Evolutionary conservation across 2,888 invertebrate species (phyloP).

Genomic region (Tinea trinotella): DNA sequence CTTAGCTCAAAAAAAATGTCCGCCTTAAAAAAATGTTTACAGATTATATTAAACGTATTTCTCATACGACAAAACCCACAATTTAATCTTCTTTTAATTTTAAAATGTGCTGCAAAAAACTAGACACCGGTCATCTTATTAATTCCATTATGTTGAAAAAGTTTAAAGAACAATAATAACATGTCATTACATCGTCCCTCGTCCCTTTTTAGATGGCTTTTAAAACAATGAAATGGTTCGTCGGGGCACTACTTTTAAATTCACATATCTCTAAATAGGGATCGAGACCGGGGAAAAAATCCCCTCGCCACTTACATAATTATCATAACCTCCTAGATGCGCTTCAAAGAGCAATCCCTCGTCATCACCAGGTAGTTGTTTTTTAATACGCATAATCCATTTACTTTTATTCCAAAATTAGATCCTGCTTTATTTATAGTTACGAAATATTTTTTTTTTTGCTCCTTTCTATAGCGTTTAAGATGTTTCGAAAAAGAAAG

Average conservation of each 20-base stretch:
- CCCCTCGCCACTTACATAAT: background rate
- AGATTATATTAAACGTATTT: slow-evolving; percentile 2
- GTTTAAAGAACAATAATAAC: slow-evolving; percentile 33
- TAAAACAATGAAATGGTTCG: slow-evolving; percentile 16
- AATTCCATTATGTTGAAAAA: slow-evolving; percentile 1
- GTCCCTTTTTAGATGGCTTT: background rate
- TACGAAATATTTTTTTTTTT: no score
- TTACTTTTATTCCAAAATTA: no score
- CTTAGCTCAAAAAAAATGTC: slow-evolving; percentile 14
- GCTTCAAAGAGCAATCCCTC: background rate
- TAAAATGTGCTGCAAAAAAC: slow-evolving; percentile 3
- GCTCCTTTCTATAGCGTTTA: no score
- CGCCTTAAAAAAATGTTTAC: slow-evolving; percentile 7
- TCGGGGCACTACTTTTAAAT: background rate
- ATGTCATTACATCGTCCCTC: slow-evolving; percentile 38
- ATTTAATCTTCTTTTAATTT: slow-evolving; percentile 11
- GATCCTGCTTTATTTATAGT: no score
- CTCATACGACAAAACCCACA: slow-evolving; percentile 8
- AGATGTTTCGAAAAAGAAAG: no score
- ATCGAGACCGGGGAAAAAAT: background rate
- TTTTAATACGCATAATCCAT: no score
- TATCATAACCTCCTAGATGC: background rate
- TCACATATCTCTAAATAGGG: background rate
- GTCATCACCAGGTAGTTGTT: background rate
- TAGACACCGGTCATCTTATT: slow-evolving; percentile 6